Percentiles rank a stretch among this genome's conserved stretches.
These are phyloP conservation scores for Oryzias melastigma DNA, from an alignment of 2,113 vertebrate species.

Conservation along the genomic window DNA sequence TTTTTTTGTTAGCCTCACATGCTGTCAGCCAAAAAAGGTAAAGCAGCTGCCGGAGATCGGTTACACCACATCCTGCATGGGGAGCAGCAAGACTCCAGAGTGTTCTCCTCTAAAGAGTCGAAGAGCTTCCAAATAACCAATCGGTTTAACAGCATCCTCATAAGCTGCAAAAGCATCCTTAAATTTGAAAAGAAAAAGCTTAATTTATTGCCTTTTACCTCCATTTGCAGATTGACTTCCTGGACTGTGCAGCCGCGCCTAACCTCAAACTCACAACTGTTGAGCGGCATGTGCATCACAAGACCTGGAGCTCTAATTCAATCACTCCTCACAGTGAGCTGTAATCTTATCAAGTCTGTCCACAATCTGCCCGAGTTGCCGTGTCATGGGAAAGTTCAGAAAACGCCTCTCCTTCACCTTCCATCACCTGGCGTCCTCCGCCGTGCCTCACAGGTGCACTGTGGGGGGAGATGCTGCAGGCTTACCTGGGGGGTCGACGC, in stretches of 20 bases:
- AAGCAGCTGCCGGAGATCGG: conserved; percentile 31
- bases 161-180: too few species aligned
- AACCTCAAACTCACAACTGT: conserved; percentile 18
- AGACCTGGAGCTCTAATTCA: conserved; percentile 62
- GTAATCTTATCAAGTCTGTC: conserved; percentile 61
- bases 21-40: not conserved
- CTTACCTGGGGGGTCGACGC: conserved; percentile 65
- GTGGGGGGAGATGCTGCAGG: conserved; percentile 3
- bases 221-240: conserved; percentile 69
- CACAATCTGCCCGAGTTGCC: conserved; percentile 21
- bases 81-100: conserved; percentile 19
- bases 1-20: not conserved
- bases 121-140: not conserved
- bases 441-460: conserved; percentile 3
- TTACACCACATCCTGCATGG: conserved; percentile 68
- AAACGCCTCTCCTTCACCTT: not conserved
- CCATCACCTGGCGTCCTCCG: too few species aligned
- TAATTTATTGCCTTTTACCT: conserved; percentile 51
- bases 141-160: too few species aligned
- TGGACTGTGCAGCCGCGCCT: conserved; percentile 64
- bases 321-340: conserved; percentile 53
- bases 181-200: not conserved
- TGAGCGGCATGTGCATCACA: conserved; percentile 62
- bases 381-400: conserved; percentile 3
- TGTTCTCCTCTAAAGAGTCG: not conserved